These are phyloP conservation scores for Pampusana beccarii DNA, from an alignment of 2,113 vertebrate genomes.

Conservation along the genomic window DNA sequence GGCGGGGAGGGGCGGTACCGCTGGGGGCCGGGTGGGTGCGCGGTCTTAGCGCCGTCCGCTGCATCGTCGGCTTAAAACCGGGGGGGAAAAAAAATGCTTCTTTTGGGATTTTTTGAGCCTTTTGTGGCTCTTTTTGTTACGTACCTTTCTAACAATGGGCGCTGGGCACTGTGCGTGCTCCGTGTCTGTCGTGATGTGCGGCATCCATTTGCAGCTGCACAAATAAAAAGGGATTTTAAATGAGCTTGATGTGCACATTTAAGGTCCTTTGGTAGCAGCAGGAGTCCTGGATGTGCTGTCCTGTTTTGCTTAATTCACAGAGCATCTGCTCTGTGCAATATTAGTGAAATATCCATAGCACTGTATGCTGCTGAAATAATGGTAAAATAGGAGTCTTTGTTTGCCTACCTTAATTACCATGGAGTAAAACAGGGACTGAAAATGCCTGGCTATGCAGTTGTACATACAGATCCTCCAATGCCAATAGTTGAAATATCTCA, in stretches of 20 bases:
- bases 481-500: neutral
- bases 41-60: neutral
- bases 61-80: neutral
- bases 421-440: neutral
- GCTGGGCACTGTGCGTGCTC: neutral
- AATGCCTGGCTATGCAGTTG: rapidly evolving
- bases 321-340: neutral
- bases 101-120: rapidly evolving
- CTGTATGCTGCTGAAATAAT: rapidly evolving
- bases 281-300: neutral
- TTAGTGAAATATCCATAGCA: rapidly evolving
- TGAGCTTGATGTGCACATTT: neutral
- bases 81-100: too few relatives aligned
- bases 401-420: rapidly evolving
- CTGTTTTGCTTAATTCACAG: neutral
- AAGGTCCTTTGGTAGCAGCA: neutral
- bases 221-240: neutral
- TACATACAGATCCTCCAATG: rapidly evolving
- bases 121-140: rapidly evolving
- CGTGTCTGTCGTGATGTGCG: neutral
- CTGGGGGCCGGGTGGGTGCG: neutral
- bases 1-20: rapidly evolving
- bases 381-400: neutral
- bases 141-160: rapidly evolving
- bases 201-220: neutral